phyloP scores from a whole-genome alignment of 2,113 vertebrate genomes.

The Ptilorrhoa leucosticta region DNA sequence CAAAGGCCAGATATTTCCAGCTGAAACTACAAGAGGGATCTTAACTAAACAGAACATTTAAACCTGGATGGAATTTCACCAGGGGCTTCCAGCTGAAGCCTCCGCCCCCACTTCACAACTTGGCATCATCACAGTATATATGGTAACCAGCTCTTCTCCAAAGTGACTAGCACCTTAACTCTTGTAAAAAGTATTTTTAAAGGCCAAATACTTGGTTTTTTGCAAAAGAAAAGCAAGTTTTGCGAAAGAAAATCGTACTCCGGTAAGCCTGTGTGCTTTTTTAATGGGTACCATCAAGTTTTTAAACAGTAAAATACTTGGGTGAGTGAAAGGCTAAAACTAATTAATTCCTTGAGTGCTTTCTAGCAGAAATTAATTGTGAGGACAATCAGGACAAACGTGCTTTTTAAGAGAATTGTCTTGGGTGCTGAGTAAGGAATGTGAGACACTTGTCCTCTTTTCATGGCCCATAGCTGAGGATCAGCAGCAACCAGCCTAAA shows the following conservation, averaged over 20 bases:
- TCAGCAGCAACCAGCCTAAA: not conserved
- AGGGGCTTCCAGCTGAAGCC: not conserved
- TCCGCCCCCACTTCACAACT: fast-evolving
- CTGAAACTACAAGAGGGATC: not conserved
- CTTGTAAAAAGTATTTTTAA: not conserved
- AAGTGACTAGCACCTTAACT: not conserved
- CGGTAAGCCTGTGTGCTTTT: not conserved
- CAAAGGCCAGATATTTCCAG: not conserved
- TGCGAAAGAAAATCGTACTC: not conserved
- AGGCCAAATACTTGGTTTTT: not conserved
- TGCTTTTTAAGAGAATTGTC: not conserved
- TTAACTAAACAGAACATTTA: not conserved
- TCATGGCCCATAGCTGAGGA: not conserved
- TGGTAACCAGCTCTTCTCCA: not conserved
- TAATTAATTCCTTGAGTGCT: conserved; percentile 25
- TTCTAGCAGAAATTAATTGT: conserved; percentile 31
- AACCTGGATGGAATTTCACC: not conserved
- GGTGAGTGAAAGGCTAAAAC: conserved; percentile 3
- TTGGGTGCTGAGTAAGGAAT: not conserved
- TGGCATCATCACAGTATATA: not conserved
- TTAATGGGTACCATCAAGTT: not conserved
- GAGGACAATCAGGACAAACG: not conserved
- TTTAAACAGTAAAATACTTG: not conserved
- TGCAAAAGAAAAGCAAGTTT: not conserved
- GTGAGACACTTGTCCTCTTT: not conserved